These are phyloP conservation scores for Margarornis squamiger DNA, from an alignment of 2,797 vertebrate genomes.

Conservation along the genomic window DNA sequence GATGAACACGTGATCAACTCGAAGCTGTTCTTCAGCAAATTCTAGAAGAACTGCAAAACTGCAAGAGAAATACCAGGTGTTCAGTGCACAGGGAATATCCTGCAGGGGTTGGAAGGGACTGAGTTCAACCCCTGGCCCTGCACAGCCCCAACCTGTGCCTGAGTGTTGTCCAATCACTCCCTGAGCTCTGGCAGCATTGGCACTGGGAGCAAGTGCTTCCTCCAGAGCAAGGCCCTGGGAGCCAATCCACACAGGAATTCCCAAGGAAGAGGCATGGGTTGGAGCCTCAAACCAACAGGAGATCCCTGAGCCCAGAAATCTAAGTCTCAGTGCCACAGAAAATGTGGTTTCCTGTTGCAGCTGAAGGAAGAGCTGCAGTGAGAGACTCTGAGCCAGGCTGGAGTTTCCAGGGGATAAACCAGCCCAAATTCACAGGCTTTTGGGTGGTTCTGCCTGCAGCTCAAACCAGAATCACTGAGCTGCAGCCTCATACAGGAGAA, in stretches of 20 bases:
- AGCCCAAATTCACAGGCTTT: background rate
- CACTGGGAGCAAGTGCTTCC: background rate
- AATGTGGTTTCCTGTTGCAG: background rate
- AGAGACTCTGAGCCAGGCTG: background rate
- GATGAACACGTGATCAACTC: conserved; percentile 90
- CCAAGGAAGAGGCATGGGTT: background rate
- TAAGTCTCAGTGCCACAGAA: background rate
- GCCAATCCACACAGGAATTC: background rate
- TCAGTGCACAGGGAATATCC: background rate
- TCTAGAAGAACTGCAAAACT: conserved; percentile 94
- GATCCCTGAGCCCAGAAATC: background rate
- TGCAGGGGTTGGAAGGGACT: background rate
- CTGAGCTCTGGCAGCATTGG: background rate
- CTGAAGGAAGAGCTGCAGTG: background rate
- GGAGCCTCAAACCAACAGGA: background rate
- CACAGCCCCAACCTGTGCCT: background rate
- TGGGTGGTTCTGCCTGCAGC: background rate
- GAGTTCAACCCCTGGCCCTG: background rate
- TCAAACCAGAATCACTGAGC: background rate
- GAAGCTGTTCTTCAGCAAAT: conserved; percentile 95
- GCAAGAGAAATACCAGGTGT: background rate
- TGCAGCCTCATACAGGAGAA: background rate
- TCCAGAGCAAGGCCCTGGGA: background rate
- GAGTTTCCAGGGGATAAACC: background rate
- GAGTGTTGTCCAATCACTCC: rapidly evolving